Conservation (phyloP, 2,113 vertebrate genomes). For the Nannobrachium achirus region DNA sequence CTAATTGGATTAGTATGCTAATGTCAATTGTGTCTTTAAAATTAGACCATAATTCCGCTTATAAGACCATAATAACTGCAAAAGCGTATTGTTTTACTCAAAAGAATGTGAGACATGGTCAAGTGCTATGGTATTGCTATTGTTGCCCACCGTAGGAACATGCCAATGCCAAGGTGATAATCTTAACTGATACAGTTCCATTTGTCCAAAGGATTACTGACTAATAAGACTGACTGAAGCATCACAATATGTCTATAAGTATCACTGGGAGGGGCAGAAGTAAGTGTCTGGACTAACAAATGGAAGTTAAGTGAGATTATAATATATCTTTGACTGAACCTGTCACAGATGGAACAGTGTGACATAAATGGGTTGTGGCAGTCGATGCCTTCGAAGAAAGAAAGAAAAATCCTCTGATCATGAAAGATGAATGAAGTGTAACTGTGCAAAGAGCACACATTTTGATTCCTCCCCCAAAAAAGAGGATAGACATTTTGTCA, state of each 20-base stretch:
- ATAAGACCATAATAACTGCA: too few species aligned
- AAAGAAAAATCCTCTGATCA: slow-evolving; percentile 44
- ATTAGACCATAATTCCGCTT: background rate
- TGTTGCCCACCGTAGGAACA: slow-evolving; percentile 31
- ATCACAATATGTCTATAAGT: background rate
- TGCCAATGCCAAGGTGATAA: slow-evolving; percentile 32
- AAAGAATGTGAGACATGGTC: slow-evolving; percentile 30
- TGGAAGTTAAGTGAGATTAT: slow-evolving; percentile 33
- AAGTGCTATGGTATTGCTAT: slow-evolving; percentile 36
- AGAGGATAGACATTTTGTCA: slow-evolving; percentile 31
- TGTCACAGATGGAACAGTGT: slow-evolving; percentile 22
- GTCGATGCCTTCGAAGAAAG: background rate
- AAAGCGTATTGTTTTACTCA: background rate
- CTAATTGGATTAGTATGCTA: slow-evolving; percentile 39
- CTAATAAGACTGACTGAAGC: slow-evolving; percentile 24
- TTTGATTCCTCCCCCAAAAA: slow-evolving; percentile 14
- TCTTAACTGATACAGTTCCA: slow-evolving; percentile 31
- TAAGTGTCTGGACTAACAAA: background rate
- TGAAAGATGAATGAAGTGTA: slow-evolving; percentile 26
- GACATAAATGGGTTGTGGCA: slow-evolving; percentile 18
- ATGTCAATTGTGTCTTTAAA: slow-evolving; percentile 1
- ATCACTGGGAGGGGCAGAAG: background rate
- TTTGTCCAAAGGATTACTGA: slow-evolving; percentile 39
- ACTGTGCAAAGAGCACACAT: slow-evolving; percentile 3
- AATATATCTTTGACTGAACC: slow-evolving; percentile 28